These are phyloP conservation scores for Meteorus sp. DNA, from an alignment of 1,140 invertebrate genomes.

Conservation along the genomic window DNA sequence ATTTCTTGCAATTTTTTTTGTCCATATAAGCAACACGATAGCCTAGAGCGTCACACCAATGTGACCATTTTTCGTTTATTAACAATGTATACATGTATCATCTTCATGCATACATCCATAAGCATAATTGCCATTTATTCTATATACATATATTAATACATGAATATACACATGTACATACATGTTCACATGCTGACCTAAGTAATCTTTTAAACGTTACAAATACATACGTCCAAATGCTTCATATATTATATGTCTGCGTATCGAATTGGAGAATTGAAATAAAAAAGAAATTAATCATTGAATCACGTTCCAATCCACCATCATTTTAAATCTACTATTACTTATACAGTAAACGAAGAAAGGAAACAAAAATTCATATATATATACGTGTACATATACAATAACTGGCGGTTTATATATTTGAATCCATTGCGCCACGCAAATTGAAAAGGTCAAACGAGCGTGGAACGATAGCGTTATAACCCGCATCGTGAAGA, in stretches of 20 bases:
- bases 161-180: slow-evolving; percentile 1
- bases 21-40: too few relatives aligned
- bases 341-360: background rate
- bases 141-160: background rate
- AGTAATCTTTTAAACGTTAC: slow-evolving; percentile 10
- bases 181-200: slow-evolving; percentile 10
- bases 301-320: slow-evolving; percentile 8
- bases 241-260: too few relatives aligned
- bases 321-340: slow-evolving; percentile 3
- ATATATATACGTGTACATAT: background rate
- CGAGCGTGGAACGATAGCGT: slow-evolving; percentile 27
- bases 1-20: too few relatives aligned
- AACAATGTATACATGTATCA: too few relatives aligned
- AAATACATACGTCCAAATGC: background rate
- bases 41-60: too few relatives aligned
- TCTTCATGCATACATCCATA: too few relatives aligned
- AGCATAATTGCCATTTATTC: too few relatives aligned
- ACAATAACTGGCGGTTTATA: slow-evolving; percentile 22
- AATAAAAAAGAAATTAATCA: slow-evolving; percentile 6
- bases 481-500: slow-evolving; percentile 26
- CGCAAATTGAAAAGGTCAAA: slow-evolving; percentile 29
- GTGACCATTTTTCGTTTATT: too few relatives aligned
- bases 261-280: slow-evolving; percentile 5
- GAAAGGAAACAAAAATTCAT: slow-evolving; percentile 2
- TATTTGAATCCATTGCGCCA: slow-evolving; percentile 29